These are phyloP conservation scores for Phyllostomus hastatus DNA, from an alignment of 2,113 vertebrate genomes.

Conservation along the genomic window DNA sequence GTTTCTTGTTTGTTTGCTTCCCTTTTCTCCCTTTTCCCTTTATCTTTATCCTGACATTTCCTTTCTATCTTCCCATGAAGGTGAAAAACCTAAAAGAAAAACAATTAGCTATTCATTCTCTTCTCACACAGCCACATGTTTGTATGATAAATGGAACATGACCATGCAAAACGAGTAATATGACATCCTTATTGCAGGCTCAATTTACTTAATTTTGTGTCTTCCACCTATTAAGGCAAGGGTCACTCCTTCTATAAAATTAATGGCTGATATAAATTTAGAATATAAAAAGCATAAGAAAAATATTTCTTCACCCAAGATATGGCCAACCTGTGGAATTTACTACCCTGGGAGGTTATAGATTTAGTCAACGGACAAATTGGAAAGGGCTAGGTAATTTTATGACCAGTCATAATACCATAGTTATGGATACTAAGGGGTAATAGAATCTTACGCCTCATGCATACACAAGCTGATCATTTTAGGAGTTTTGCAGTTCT, in stretches of 20 bases:
- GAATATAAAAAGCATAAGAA: conserved; percentile 48
- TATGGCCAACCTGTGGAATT: conserved; percentile 12
- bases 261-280: conserved; percentile 38
- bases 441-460: conserved; percentile 3
- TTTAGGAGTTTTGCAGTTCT: background rate
- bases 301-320: conserved; percentile 11
- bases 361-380: background rate
- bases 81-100: conserved; percentile 35
- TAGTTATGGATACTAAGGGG: background rate
- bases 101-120: background rate
- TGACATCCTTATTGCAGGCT: conserved; percentile 49
- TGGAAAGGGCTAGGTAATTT: conserved; percentile 52
- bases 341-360: background rate
- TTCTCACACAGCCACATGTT: background rate
- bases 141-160: conserved; percentile 26
- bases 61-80: background rate
- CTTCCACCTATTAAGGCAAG: conserved; percentile 59
- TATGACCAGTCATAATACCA: background rate
- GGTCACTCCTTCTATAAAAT: conserved; percentile 48
- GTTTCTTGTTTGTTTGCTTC: background rate
- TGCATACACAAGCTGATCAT: background rate
- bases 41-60: conserved; percentile 1
- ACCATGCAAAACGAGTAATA: background rate
- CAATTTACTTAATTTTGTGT: conserved; percentile 58
- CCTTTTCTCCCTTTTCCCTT: background rate